Conservation (phyloP, 2,797 vertebrate genomes). For the Notolepis coatsorum region DNA sequence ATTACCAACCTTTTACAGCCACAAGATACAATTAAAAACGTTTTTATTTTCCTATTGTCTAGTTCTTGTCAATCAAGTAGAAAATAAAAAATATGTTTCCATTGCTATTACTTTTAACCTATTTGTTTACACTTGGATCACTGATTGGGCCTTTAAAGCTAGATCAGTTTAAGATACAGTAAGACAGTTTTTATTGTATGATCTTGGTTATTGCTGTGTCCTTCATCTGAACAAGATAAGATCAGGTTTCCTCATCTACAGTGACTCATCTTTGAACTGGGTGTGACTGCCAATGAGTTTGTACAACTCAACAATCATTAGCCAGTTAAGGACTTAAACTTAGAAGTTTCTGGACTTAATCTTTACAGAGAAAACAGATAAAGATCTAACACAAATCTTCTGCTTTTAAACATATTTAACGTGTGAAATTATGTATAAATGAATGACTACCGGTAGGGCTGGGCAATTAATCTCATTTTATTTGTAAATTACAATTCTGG, state of each 20-base stretch:
- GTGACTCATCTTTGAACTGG: slow-evolving; percentile 47
- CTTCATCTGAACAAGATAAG: slow-evolving; percentile 14
- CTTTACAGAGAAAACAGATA: background rate
- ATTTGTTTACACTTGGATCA: too few relatives aligned
- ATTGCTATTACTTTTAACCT: too few relatives aligned
- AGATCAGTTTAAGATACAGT: background rate
- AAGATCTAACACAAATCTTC: background rate
- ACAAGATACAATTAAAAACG: too few relatives aligned
- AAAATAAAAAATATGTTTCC: too few relatives aligned
- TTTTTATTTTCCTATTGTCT: too few relatives aligned
- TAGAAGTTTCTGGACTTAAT: background rate
- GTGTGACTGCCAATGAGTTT: background rate
- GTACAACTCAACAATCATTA: slow-evolving; percentile 44
- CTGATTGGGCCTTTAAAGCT: background rate
- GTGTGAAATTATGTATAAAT: too few relatives aligned
- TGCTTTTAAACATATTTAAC: background rate
- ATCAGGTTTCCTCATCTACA: background rate
- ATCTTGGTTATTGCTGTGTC: background rate
- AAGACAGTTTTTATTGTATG: background rate
- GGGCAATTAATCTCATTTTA: too few relatives aligned
- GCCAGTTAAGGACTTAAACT: slow-evolving; percentile 15
- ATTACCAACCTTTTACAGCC: too few relatives aligned
- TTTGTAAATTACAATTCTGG: too few relatives aligned
- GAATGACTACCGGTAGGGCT: too few relatives aligned
- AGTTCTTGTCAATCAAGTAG: too few relatives aligned